phyloP scores from a whole-genome alignment of 2,888 invertebrate species.

The Meliscaeva auricollis region DNA sequence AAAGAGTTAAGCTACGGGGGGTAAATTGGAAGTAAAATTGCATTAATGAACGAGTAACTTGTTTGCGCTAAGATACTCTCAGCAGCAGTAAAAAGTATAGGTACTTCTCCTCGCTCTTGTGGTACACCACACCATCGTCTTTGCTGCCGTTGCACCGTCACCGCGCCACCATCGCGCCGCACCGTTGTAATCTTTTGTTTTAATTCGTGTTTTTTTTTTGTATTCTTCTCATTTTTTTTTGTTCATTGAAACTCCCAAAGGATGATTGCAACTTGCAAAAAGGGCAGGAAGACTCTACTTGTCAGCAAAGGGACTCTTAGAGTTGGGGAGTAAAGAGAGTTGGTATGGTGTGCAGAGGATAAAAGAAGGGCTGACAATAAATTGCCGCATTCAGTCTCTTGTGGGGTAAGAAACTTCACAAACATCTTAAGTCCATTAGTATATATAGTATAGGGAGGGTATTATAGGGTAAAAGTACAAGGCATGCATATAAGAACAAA shows the following conservation, averaged over 20 bases:
- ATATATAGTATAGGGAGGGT: slow-evolving; percentile 30
- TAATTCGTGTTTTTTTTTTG: slow-evolving; percentile 17
- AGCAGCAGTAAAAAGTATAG: slow-evolving; percentile 1
- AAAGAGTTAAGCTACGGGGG: background rate
- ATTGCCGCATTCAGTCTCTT: slow-evolving; percentile 58
- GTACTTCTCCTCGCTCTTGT: slow-evolving; percentile 26
- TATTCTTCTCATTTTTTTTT: slow-evolving; percentile 1
- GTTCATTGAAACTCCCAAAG: slow-evolving; percentile 63
- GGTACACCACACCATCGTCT: slow-evolving; percentile 13
- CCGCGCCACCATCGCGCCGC: background rate
- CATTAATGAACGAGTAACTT: slow-evolving; percentile 74
- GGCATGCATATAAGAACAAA: slow-evolving; percentile 28
- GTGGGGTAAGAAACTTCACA: slow-evolving; percentile 61
- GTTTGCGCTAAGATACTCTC: slow-evolving; percentile 49
- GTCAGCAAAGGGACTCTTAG: background rate
- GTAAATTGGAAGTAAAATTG: slow-evolving; percentile 70
- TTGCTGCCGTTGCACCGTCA: background rate
- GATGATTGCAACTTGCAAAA: slow-evolving; percentile 59
- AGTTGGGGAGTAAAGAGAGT: background rate
- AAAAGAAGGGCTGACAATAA: slow-evolving; percentile 48
- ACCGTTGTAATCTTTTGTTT: slow-evolving; percentile 38
- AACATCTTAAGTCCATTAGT: slow-evolving; percentile 75
- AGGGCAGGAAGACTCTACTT: background rate
- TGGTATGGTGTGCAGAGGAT: background rate
- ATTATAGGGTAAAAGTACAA: slow-evolving; percentile 33